Evolutionary conservation across 2,888 invertebrate genomes (phyloP), one percentile per base, ranked within the genome.

Genomic region (Epsilonema sp.): DNA sequence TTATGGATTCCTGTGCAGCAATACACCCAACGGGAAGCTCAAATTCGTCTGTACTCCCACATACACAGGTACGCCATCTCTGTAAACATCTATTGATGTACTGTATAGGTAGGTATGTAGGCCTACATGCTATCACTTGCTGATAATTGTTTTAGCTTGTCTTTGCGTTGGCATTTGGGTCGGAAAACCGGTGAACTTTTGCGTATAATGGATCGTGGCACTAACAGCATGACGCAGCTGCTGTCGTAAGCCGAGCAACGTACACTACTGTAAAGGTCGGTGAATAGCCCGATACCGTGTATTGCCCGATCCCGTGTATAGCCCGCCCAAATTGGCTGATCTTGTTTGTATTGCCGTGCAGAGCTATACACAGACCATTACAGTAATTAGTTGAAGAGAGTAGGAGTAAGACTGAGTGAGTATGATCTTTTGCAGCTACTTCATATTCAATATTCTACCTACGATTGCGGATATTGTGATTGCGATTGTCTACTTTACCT

Each of bases 141-240:
- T n/a, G n/a, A n/a, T n/a, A n/a, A n/a, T 45, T 41, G 23, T 47
- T 47, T 47, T 21, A 50, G 50, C 20, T 68, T 97, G 46, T 89
- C 90, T 3, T 73, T 97, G 43, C 75, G 83, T 23, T 97, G 94
- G 94, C 94, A 97, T 68, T 70, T 94, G 31, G 76, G 79, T 1
- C 72, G 92, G 13, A 94, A 94, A 71, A 94, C 94, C 0, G 94
- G 94, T 1, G 92, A 97, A 71, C 89, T 97, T 1, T 71, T 94
- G 1, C 73, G 90, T 31, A 79, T 94, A 0, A 90, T 97, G 83
- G 94, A 97, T 69, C 75, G 94, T 51, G 94, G 94, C 54, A 92
- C 92, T 0, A 86, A 84, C 58, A 89, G 89, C 46, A 86, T 94
- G 56, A 89, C 90, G 69, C 86, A 81, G 66, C 73, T 97, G 11